Evolutionary conservation across 1,140 invertebrate species (phyloP), one percentile per base, ranked within the genome.

Genomic region (Araneus ventricosus): DNA sequence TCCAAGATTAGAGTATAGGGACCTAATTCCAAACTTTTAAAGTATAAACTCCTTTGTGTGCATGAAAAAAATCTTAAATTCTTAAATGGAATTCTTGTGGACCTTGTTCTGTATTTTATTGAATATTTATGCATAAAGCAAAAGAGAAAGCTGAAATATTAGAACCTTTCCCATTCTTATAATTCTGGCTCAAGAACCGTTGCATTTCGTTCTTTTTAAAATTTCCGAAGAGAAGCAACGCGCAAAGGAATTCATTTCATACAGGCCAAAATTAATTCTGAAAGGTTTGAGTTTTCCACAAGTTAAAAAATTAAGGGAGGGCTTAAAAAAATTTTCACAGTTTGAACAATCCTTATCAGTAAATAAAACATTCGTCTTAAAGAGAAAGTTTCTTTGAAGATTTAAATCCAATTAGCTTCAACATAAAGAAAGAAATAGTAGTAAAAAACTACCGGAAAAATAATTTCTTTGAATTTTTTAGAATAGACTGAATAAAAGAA

Each of bases 401-500:
- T 80, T 80, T 22, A 22, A 34, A 80, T 80, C 75, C 75, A 80
- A 80, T 80, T 80, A 80, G 75, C 20, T 34, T 80, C 30, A 41
- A 24, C 34, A 80, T 80, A 41, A 80, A 41, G 34, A 80, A 80
- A 8, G 30, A 39, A 41, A 80, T 17, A 75, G 34, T 30, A 24
- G 30, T 14, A 75, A 27, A 7, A 30, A 30, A 75, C 14, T 14
- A n/a, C n/a, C 14, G n/a, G 30, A 30, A 75, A 75, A 30, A 75
- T 5, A 30, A 7, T 70, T 3, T 75, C 67, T 34, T 75, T n/a
- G 4, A 6, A 17, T 27, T 80, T 80, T 27, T 41, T 41, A 37
- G 24, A 10, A 39, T 34, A 34, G 39, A 22, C 1, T 80, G 34
- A 34, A 27, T 20, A 34, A 24, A 67, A 39, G 30, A 80, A 14